Evolutionary conservation across 2,113 vertebrate species (phyloP).

Genomic region (Neomonachus schauinslandi): DNA sequence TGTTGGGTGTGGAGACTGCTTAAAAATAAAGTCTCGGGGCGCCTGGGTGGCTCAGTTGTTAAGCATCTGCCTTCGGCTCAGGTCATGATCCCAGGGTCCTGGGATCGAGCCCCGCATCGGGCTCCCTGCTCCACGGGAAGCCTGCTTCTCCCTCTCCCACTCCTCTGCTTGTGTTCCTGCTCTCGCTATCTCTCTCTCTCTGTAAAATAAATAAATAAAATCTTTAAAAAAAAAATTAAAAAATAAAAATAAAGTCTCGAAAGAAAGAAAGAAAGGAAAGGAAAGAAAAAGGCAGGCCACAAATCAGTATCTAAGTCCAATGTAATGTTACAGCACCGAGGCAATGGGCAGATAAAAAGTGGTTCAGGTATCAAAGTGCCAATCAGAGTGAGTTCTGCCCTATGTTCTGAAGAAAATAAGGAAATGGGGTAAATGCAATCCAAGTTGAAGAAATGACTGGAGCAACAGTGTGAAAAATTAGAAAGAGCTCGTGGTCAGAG

Average conservation of each 20-base stretch:
- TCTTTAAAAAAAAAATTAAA: no score
- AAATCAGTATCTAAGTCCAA: not conserved
- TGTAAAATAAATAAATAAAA: no score
- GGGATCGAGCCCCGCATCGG: no score
- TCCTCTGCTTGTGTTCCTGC: no score
- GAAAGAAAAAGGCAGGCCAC: not conserved
- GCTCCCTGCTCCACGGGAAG: no score
- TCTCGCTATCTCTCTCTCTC: no score
- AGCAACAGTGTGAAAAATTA: not conserved
- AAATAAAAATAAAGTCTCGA: not conserved
- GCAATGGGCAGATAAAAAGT: not conserved
- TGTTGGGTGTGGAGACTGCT: not conserved
- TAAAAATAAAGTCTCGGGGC: not conserved
- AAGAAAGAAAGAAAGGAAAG: not conserved
- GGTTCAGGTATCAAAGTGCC: not conserved
- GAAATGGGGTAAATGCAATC: not conserved
- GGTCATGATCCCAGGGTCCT: no score
- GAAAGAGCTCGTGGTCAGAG: not conserved
- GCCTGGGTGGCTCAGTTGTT: no score
- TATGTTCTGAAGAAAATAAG: slow-evolving; percentile 21
- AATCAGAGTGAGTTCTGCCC: not conserved
- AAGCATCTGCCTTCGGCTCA: no score
- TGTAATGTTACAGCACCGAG: not conserved
- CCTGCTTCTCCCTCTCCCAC: no score
- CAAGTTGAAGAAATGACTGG: not conserved